Base-by-base conservation (phyloP, 1,140 invertebrate genomes). In the Mizuhopecten yessoensis region DNA sequence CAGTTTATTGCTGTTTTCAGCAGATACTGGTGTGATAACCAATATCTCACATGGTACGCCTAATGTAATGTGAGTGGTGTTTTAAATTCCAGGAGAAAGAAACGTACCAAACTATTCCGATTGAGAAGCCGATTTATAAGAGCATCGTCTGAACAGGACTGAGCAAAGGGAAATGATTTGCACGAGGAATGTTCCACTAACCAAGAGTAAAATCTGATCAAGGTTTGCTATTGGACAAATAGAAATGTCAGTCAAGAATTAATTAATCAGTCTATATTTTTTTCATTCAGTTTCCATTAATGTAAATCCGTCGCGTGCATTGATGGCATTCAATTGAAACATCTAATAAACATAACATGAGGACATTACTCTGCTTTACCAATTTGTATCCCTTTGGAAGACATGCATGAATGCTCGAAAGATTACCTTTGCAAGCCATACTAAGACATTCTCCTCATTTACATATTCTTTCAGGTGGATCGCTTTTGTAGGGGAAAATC, bases 371-470 rank as follows among this genome's bases (percentile, higher is more conserved):
- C 36, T 39, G 36, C 5, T 39, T n/a, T n/a, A n/a, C 36, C 5
- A 39, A 39, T 45, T 45, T 45, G 9, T 10, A 29, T 75, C 57
- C 57, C 5, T n/a, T 29, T 75, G 11, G 57, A 2, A 75, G 57
- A n/a, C 57, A 75, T 75, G 57, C 57, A 75, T 75, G 57, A 75
- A 29, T 75, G 57, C 23, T 5, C n/a, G 23, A 17, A n/a, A 75
- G 57, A 75, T 75, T 75, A 75, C 23, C 2, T 75, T 75, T 29
- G 20, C 57, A 7, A 75, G n/a, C 17, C 57, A 29, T 23, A n/a
- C 23, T 75, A 75, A 75, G 57, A 75, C 57, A 75, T 75, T n/a
- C 57, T 75, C 5, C 57, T 75, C n/a, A 75, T 75, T 75, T 75
- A 29, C 57, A 75, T 75, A 75, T 75, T 0, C 57, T 75, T 75